Evolutionary conservation across 1,140 invertebrate genomes (phyloP).

Genomic region (Trachymyrmex cornetzi): DNA sequence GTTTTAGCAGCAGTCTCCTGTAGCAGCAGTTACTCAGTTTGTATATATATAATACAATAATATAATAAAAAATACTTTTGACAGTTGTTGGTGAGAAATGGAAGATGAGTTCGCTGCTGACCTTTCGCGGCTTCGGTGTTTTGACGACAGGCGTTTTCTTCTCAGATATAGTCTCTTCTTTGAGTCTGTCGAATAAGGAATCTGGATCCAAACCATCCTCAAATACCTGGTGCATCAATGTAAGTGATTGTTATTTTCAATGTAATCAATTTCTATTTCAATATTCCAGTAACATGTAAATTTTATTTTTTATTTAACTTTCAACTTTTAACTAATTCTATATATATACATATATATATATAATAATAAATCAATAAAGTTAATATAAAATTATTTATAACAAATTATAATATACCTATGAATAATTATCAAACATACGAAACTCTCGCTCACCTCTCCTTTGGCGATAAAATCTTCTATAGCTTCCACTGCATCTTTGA

Average conservation of each 20-base stretch:
- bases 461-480: constrained; percentile 95
- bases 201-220: constrained; percentile 88
- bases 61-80: background rate
- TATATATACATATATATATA: too few relatives aligned
- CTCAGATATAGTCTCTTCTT: constrained; percentile 86
- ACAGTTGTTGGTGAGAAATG: constrained; percentile 21
- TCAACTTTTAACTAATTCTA: background rate
- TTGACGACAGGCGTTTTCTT: constrained; percentile 86
- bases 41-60: constrained; percentile 33
- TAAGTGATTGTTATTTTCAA: constrained; percentile 1
- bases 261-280: background rate
- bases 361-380: background rate
- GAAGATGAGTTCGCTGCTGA: constrained; percentile 69
- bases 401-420: constrained; percentile 18
- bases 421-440: constrained; percentile 13
- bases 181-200: constrained; percentile 91
- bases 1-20: constrained; percentile 84
- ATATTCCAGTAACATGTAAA: background rate
- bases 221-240: constrained; percentile 80
- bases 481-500: constrained; percentile 94
- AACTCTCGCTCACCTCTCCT: constrained; percentile 87
- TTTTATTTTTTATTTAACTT: constrained; percentile 4
- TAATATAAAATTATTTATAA: background rate
- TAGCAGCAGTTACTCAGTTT: constrained; percentile 45
- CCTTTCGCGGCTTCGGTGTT: constrained; percentile 86